Base-by-base conservation (phyloP, 2,797 vertebrate species). In the Notolabrus celidotus region DNA sequence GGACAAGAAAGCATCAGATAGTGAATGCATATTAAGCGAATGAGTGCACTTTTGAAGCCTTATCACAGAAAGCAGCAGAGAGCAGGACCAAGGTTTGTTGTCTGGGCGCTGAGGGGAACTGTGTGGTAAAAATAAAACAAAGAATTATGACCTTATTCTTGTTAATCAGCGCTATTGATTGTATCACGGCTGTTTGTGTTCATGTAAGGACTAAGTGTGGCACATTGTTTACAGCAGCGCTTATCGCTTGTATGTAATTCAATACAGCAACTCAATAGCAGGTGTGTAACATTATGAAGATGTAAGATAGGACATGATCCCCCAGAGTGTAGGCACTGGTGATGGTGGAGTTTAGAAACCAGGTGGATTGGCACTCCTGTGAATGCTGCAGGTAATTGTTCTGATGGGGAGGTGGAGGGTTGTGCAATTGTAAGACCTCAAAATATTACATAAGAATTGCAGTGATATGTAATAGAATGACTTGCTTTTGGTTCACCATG, bases 161-260 rank as follows among this genome's bases (percentile, higher is more conserved):
- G 55, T 23, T 41, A 46, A 67, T 53, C 55, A 54, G 47, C 9
- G 38, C n/a, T 49, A 65, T 74, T 50, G 59, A 79, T 74, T 52
- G 2, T 50, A 55, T 64, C 60, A 55, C 42, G 43, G 3, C 42
- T 52, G 54, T 60, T 56, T n/a, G 51, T 42, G 34, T 43, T 42
- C 3, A 14, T 47, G 39, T 22, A 19, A 27, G 41, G 25, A 38
- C 65, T 45, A 15, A 60, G 29, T 39, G 27, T 60, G 56, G 17
- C 17, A 20, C 29, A 17, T 10, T 67, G 62, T 59, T 67, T 53
- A 34, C 29, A 59, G 20, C 9, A 22, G n/a, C 50, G 23, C 23
- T 64, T 17, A 23, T 25, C 31, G 12, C 31, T 53, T 20, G 27
- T 58, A 19, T 58, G 16, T 29, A 43, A 52, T 67, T 66, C 5